Base-by-base conservation (phyloP, 2,888 invertebrate species). In the Macrophya alboannulata region DNA sequence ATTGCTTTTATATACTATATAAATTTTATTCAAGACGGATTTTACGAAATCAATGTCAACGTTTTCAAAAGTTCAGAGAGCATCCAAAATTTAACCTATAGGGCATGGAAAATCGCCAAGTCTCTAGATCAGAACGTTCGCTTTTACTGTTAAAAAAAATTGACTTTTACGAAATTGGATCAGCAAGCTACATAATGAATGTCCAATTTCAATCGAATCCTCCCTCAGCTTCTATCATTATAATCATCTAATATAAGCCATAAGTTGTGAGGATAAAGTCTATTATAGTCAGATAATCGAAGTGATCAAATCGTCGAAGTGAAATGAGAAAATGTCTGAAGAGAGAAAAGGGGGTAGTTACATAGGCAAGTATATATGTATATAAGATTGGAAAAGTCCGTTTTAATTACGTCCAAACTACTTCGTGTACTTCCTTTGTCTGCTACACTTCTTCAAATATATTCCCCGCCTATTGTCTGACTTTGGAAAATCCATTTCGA, bases 301-400 rank as follows among this genome's bases (percentile, higher is more conserved):
- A 48, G 76, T 25, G 45, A 77, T 77, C 43, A 77, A 77, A 77
- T 77, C 81, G 40, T 43, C 21, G 12, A 9, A 81, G 62, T 12
- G 62, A 62, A 81, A 81, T 43, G 81, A 81, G 79, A 40, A 40
- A 81, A 25, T n/a, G 62, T 81, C 21, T 6, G 10, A 59, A 62
- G 31, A 3, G 37, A 81, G 25, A 15, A 51, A 15, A 21, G 21
- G 62, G 40, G 62, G 12, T 40, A 10, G 12, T 62, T 21, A 6
- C 31, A 31, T 31, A 31, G 31, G 31, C 31, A 31, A 3, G 3
- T 31, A 31, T 31, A 31, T 3, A 31, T 3, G 3, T 31, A 31
- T 17, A 37, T 77, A 55, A 77, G 62, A 81, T 81, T 81, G 81
- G 81, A 81, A 81, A 81, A 68, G 68, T 65, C 83, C 48, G 83